These are phyloP conservation scores for Notolepis coatsorum DNA, from an alignment of 2,797 vertebrate species.

Conservation along the genomic window DNA sequence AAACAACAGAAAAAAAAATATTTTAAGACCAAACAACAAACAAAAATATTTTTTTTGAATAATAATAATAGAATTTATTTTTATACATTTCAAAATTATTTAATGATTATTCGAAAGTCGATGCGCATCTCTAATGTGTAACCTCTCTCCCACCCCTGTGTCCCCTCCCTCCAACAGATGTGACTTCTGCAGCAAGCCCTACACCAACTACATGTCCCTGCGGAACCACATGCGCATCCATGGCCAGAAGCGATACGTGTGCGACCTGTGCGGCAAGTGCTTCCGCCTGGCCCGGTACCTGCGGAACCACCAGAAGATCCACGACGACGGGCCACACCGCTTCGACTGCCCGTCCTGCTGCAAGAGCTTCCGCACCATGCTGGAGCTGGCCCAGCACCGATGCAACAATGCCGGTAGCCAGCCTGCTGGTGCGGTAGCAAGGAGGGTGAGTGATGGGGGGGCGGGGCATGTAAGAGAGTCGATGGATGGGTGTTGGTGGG, in stretches of 20 bases:
- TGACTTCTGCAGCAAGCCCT: conserved; percentile 79
- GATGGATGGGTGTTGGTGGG: conserved; percentile 2
- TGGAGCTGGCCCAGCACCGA: conserved; percentile 78
- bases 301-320: conserved; percentile 79
- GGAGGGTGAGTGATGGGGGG: not conserved
- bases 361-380: conserved; percentile 79
- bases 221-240: conserved; percentile 80
- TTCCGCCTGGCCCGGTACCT: conserved; percentile 77
- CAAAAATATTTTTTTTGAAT: too few relatives aligned
- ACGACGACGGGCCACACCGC: conserved; percentile 77
- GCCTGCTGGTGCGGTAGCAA: not conserved
- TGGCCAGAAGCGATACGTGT: conserved; percentile 78
- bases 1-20: too few relatives aligned
- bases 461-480: conserved; percentile 13
- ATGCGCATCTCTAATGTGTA: too few relatives aligned
- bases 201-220: conserved; percentile 80
- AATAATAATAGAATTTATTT: too few relatives aligned
- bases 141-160: too few relatives aligned
- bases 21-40: too few relatives aligned
- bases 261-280: conserved; percentile 76
- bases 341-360: conserved; percentile 80
- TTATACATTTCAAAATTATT: too few relatives aligned
- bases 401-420: conserved; percentile 46
- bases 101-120: too few relatives aligned
- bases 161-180: conserved; percentile 51